Evolutionary conservation across 2,113 vertebrate genomes (phyloP), one percentile per base, ranked within the genome.

Genomic region (Sturnus vulgaris): DNA sequence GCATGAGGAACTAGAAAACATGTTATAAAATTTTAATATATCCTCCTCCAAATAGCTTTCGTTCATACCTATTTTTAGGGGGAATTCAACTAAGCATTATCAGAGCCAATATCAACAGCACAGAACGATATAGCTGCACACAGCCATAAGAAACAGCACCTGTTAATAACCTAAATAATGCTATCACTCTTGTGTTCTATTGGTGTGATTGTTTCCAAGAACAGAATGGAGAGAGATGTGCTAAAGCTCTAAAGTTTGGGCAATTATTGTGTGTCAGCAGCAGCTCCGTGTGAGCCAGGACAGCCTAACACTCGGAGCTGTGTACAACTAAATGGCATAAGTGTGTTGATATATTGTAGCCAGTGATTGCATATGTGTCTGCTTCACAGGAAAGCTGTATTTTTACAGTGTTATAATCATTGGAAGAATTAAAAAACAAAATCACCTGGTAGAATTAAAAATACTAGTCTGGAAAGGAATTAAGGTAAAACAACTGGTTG

Each of bases 241-340:
- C 91, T 96, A 81, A 95, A 78, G 59, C 85, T 63, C 16, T 13
- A 27, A 85, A 82, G 56, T 71, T 90, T 46, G 7, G 10, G 79
- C 70, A 79, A 61, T 91, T 40, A 27, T 35, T 52, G 28, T 63
- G 75, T 76, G 50, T 95, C 92, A 96, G 93, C 92, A 91, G 90
- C 88, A 93, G 88, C 47, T 89, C 53, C 9, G 66, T 57, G 56
- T 56, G 9, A 96, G 90, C 93, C 95, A 97, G 92, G 64, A 73
- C 93, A 83, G 46, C 92, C 95, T 63, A 52, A 55, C 65, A 9
- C 66, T 76, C 33, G 83, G 93, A 91, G 83, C 94, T 97, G 76
- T 92, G 86, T 89, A 93, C 88, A 69, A 76, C 87, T 92, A 82
- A 95, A 71, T 5, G 31, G 61, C 88, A 97, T 35, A 33, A 88